phyloP scores from a whole-genome alignment of 2,113 vertebrate species.

The Octodon degus region DNA sequence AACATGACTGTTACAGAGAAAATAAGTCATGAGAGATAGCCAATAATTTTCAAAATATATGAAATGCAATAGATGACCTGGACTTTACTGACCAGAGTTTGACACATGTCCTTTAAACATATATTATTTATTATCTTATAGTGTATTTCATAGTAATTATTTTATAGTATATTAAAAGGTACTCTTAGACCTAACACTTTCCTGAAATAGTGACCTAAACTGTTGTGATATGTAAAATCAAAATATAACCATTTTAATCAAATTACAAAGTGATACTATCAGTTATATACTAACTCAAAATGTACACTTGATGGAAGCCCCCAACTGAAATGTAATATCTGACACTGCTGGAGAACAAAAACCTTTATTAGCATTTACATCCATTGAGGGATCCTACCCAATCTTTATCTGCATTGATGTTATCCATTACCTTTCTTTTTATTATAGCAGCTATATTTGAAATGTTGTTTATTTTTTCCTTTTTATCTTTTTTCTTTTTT shows the following conservation, averaged over 20 bases:
- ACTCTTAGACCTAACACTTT: background rate
- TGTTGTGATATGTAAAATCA: background rate
- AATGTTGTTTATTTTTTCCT: background rate
- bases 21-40: slow-evolving; percentile 34
- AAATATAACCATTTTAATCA: background rate
- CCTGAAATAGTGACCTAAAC: background rate
- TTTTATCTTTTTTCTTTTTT: too few species aligned
- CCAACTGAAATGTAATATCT: background rate
- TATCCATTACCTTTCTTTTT: background rate
- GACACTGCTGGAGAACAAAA: background rate
- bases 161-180: background rate
- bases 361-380: background rate
- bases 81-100: background rate
- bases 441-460: background rate
- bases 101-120: slow-evolving; percentile 4
- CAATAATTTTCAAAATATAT: background rate
- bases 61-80: background rate
- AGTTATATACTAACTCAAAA: background rate
- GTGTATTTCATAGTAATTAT: background rate
- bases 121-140: too few species aligned
- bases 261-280: background rate
- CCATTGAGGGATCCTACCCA: background rate
- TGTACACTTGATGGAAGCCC: background rate
- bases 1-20: slow-evolving; percentile 57
- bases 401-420: background rate